Evolutionary conservation across 2,113 vertebrate genomes (phyloP).

Genomic region (Gnathonemus longibarbis): DNA sequence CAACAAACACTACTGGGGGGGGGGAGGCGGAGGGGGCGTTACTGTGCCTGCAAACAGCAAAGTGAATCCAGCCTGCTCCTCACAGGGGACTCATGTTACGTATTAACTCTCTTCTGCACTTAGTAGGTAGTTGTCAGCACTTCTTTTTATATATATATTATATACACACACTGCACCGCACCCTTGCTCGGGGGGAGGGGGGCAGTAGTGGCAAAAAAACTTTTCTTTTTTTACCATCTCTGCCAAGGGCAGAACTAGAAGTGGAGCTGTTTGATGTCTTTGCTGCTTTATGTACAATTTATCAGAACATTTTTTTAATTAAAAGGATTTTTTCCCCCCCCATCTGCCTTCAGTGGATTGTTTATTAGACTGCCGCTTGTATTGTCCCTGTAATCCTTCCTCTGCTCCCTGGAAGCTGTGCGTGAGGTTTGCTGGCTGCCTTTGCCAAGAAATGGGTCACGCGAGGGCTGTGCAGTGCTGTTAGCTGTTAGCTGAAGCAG

Average conservation of each 20-base stretch:
- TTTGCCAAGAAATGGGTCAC: neutral
- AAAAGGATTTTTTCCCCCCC: no score
- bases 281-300: neutral
- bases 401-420: neutral
- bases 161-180: neutral
- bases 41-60: neutral
- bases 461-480: neutral
- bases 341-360: neutral
- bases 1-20: neutral
- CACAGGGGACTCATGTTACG: neutral
- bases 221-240: neutral
- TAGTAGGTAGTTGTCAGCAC: neutral
- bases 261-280: neutral
- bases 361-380: neutral
- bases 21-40: neutral
- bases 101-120: neutral
- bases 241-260: conserved; percentile 20
- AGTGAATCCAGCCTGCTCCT: neutral
- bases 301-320: neutral
- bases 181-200: neutral
- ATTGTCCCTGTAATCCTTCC: neutral
- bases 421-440: neutral
- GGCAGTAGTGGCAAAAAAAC: neutral
- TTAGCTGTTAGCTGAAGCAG: neutral
- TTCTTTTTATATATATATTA: neutral